Evolutionary conservation across 2,888 invertebrate genomes (phyloP), one percentile per base, ranked within the genome.

Genomic region (Eledona agricola): DNA sequence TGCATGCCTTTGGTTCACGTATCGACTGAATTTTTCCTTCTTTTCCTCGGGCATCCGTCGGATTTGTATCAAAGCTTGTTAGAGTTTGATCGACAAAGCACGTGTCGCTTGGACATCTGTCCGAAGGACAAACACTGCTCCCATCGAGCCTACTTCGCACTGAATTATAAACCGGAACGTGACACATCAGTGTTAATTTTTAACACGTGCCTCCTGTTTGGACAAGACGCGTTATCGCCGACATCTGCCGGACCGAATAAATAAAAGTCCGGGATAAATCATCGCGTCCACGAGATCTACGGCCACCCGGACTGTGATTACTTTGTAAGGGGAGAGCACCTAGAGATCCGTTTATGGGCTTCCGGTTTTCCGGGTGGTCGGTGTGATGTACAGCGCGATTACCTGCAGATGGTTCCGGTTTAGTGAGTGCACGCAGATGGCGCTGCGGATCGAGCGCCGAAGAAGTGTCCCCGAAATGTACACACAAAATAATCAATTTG

Each of bases 161-260:
- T 56, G 60, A 64, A 66, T 63, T 67, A 70, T 67, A 59, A 63
- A 62, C 63, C 62, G 54, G 64, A 62, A 72, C 65, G 65, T 65
- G 67, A 67, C 64, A 65, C 65, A 64, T 64, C 57, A 60, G 69
- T 64, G 71, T 70, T 70, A 70, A 70, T 70, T 70, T 67, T 70
- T 67, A 66, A 69, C 70, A 71, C 72, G 69, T 67, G 66, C 67
- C 59, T 56, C 51, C 49, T 62, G 62, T 67, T 66, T 66, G 58
- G 60, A 58, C 59, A 63, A 61, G 63, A 51, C 45, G 22, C 15
- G 42, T 31, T 38, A 38, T 13, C 38, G 16, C 16, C 6, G 22
- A 37, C 37, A 38, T 25, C 25, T 25, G 38, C 5, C 38, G 10
- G 15, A 13, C 10, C 19, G 31, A 25, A 25, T 25, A 26, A 26